phyloP scores from a whole-genome alignment of 2,888 invertebrate genomes.

The Eupeodes latifasciatus region DNA sequence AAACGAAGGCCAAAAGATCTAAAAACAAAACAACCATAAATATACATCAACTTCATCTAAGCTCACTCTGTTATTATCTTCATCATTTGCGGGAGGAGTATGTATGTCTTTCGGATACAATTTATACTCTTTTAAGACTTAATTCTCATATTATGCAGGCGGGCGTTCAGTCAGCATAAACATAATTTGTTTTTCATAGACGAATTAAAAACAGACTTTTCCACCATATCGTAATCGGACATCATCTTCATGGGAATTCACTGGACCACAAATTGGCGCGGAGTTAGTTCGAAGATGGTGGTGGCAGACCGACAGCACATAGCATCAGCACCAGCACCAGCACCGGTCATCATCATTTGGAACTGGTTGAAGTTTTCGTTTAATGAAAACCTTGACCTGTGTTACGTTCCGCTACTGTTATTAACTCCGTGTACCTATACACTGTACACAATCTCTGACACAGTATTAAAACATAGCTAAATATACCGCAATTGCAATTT shows the following conservation, averaged over 20 bases:
- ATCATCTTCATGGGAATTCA: slow-evolving; percentile 61
- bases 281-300: background rate
- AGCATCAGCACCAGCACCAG: background rate
- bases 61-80: slow-evolving; percentile 49
- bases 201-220: slow-evolving; percentile 30
- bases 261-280: slow-evolving; percentile 63
- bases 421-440: slow-evolving; percentile 12
- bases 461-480: background rate
- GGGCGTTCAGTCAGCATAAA: slow-evolving; percentile 39
- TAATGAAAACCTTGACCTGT: slow-evolving; percentile 69
- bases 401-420: slow-evolving; percentile 65
- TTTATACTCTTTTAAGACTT: slow-evolving; percentile 18
- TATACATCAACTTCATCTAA: slow-evolving; percentile 58
- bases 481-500: slow-evolving; percentile 38
- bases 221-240: slow-evolving; percentile 33
- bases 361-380: slow-evolving; percentile 47
- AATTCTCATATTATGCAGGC: slow-evolving; percentile 14
- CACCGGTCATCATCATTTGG: slow-evolving; percentile 53
- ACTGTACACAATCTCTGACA: background rate
- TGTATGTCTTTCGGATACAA: slow-evolving; percentile 44
- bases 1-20: slow-evolving; percentile 14
- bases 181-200: slow-evolving; percentile 59
- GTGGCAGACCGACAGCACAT: background rate
- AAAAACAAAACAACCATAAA: slow-evolving; percentile 57
- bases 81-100: slow-evolving; percentile 31